Evolutionary conservation across 2,797 vertebrate genomes (phyloP).

Genomic region (Netta rufina): DNA sequence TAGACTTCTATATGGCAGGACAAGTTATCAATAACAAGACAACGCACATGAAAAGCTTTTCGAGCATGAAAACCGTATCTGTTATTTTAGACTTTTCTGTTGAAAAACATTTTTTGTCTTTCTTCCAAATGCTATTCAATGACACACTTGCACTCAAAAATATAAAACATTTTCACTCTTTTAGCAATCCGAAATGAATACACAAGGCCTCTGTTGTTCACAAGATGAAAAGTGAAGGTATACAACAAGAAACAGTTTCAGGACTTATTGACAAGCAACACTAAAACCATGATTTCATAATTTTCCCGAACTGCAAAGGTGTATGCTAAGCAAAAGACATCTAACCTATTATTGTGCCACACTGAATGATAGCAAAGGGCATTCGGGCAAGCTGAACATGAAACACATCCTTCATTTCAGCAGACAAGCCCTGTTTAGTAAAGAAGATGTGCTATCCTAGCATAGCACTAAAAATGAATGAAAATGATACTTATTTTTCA

Average conservation of each 20-base stretch:
- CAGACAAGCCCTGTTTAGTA: not conserved
- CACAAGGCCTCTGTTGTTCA: not conserved
- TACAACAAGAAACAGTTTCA: not conserved
- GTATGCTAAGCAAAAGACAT: slow-evolving; percentile 14
- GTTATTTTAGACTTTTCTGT: not conserved
- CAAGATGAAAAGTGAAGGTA: not conserved
- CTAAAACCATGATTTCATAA: not conserved
- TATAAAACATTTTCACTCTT: not conserved
- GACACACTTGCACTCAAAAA: not conserved
- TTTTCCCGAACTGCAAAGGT: not conserved
- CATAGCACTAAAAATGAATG: not conserved
- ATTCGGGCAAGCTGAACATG: not conserved
- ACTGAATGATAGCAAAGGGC: not conserved
- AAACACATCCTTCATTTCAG: slow-evolving; percentile 14
- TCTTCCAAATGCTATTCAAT: not conserved
- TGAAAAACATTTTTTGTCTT: not conserved
- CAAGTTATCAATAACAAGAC: not conserved
- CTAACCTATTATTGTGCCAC: slow-evolving; percentile 20
- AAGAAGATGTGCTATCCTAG: not conserved
- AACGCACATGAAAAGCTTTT: not conserved
- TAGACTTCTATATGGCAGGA: not conserved
- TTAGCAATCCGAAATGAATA: not conserved
- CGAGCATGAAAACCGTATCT: not conserved
- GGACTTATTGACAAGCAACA: not conserved
- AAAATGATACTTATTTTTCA: slow-evolving; percentile 26